A percentile compares a stretch with the other conserved stretches of the same genome.
phyloP scores from a whole-genome alignment of 2,888 invertebrate genomes.

The Trachelus stipa region DNA sequence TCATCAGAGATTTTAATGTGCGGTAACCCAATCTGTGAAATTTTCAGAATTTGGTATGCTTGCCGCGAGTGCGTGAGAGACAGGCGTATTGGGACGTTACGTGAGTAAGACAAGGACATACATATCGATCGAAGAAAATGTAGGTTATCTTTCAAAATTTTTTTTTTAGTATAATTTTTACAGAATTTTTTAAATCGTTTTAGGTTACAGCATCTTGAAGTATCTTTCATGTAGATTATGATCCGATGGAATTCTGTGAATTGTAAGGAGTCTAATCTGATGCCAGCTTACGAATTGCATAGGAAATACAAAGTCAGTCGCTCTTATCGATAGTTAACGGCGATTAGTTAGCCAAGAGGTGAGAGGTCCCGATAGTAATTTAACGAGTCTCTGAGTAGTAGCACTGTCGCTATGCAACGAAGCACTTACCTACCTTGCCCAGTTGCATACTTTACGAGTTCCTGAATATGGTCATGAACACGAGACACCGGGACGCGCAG shows the following conservation, averaged over 20 bases:
- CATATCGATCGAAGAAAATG: neutral
- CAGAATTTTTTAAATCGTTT: neutral
- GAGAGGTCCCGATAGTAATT: conserved; percentile 35
- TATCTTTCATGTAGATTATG: neutral
- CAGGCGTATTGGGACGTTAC: neutral
- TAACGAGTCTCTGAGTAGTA: conserved; percentile 28
- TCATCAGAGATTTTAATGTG: too few species aligned
- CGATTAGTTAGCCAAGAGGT: conserved; percentile 19
- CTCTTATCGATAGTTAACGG: neutral
- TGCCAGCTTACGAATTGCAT: neutral
- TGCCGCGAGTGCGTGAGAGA: neutral
- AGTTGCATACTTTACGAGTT: conserved; percentile 44
- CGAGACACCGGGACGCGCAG: conserved; percentile 25
- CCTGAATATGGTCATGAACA: conserved; percentile 46
- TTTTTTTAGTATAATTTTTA: too few species aligned
- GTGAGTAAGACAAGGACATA: neutral
- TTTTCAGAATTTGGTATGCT: neutral
- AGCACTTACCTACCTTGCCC: conserved; percentile 35
- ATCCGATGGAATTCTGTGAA: neutral
- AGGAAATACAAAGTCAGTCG: neutral
- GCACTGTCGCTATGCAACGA: conserved; percentile 20
- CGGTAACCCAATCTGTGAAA: neutral
- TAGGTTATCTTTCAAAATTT: too few species aligned
- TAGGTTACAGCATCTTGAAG: neutral
- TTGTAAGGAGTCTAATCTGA: neutral